Conservation (phyloP, 2,888 invertebrate genomes). For the Idaea straminata region DNA sequence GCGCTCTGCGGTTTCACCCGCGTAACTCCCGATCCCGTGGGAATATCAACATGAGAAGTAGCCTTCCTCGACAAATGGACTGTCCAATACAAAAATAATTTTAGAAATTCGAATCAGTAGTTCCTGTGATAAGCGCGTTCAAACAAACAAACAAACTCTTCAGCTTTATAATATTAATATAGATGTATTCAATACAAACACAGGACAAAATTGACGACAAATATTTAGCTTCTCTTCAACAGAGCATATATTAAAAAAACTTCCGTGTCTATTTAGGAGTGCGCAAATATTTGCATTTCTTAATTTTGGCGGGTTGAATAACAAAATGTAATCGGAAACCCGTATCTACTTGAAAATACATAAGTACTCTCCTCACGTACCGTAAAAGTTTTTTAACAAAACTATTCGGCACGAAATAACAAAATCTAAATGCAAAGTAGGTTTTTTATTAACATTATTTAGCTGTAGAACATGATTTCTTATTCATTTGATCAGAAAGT, state of each 20-base stretch:
- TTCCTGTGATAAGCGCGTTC: no score
- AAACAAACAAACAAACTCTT: no score
- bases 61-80: no score
- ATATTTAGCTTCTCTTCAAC: background rate
- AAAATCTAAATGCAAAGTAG: conserved; percentile 10
- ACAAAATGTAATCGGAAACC: conserved; percentile 6
- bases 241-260: background rate
- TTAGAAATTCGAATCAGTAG: no score
- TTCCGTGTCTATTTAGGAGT: conserved; percentile 3
- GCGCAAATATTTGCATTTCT: conserved; percentile 6
- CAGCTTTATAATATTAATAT: no score
- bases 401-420: conserved; percentile 16
- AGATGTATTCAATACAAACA: background rate
- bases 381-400: conserved; percentile 17
- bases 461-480: conserved; percentile 10
- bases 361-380: conserved; percentile 16
- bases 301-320: conserved; percentile 13
- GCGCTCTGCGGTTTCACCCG: no score
- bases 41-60: no score
- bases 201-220: background rate
- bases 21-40: no score
- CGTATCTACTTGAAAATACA: background rate
- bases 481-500: conserved; percentile 28
- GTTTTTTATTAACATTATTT: conserved; percentile 11
- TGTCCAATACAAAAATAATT: no score